Evolutionary conservation across 2,888 invertebrate genomes (phyloP).

Genomic region (Tetramorium bicarinatum): DNA sequence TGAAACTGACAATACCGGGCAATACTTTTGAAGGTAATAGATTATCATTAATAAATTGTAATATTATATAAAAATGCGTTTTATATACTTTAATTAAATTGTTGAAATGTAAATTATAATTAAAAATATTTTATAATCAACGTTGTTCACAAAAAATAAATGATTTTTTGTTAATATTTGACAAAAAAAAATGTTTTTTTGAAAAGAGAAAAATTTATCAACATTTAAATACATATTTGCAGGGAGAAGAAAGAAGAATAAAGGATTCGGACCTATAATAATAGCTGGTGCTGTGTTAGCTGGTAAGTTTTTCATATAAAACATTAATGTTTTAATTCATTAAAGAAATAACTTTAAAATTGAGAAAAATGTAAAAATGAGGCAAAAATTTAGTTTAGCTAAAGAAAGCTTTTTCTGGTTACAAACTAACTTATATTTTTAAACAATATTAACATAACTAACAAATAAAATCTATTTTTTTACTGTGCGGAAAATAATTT

Average conservation of each 20-base stretch:
- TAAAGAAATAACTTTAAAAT: background rate
- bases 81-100: conserved; percentile 11
- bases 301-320: conserved; percentile 79
- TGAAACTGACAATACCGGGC: conserved; percentile 84
- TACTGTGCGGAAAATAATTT: background rate
- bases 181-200: background rate
- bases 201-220: background rate
- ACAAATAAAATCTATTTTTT: background rate
- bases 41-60: conserved; percentile 8
- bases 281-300: conserved; percentile 89
- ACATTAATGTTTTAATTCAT: background rate
- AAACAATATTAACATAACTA: background rate
- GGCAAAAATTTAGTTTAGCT: background rate
- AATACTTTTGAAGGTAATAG: conserved; percentile 83
- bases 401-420: background rate
- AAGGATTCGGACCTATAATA: conserved; percentile 87
- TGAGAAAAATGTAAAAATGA: background rate
- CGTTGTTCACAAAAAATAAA: background rate
- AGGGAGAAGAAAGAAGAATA: conserved; percentile 87
- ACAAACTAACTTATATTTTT: background rate
- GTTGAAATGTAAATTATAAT: background rate
- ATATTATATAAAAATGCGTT: background rate
- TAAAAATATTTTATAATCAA: background rate
- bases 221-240: conserved; percentile 25
- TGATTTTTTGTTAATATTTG: background rate